Percentiles rank a stretch among this genome's conserved stretches.
These are phyloP conservation scores for Eulithis prunata DNA, from an alignment of 2,888 invertebrate genomes.

Conservation along the genomic window DNA sequence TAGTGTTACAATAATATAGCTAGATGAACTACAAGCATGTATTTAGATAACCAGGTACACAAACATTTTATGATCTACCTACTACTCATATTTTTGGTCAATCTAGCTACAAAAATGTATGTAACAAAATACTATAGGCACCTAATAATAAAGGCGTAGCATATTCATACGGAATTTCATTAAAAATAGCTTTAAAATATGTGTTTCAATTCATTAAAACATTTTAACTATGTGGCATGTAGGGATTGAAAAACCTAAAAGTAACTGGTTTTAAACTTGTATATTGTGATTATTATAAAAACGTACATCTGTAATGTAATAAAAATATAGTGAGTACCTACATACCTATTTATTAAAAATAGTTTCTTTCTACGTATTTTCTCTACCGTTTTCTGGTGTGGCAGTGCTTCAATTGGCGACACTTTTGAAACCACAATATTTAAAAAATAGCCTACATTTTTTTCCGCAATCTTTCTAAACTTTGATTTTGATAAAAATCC, in stretches of 20 bases:
- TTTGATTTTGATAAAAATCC: neutral
- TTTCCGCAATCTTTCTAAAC: neutral
- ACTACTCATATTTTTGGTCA: too few species aligned
- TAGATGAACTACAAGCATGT: too few species aligned
- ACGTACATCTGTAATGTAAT: slow-evolving; percentile 4
- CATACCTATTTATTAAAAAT: slow-evolving; percentile 23
- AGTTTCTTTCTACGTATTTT: slow-evolving; percentile 27
- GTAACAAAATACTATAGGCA: too few species aligned
- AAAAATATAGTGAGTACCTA: slow-evolving; percentile 21
- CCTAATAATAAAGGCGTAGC: slow-evolving; percentile 1
- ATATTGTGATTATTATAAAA: slow-evolving; percentile 8
- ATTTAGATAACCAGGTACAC: too few species aligned
- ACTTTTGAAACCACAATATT: slow-evolving; percentile 24
- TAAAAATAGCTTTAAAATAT: slow-evolving; percentile 14
- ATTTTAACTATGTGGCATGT: slow-evolving; percentile 31
- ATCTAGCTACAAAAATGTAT: too few species aligned
- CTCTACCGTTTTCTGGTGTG: slow-evolving; percentile 22
- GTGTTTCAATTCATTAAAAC: slow-evolving; percentile 9
- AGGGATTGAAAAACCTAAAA: slow-evolving; percentile 12
- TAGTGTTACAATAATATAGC: neutral
- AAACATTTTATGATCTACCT: too few species aligned
- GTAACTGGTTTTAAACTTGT: neutral
- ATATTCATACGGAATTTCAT: slow-evolving; percentile 12
- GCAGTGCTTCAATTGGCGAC: slow-evolving; percentile 38
- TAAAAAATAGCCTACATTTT: slow-evolving; percentile 18